Base-by-base conservation (phyloP, 2,888 invertebrate genomes). In the Dicyrtomina minuta region DNA sequence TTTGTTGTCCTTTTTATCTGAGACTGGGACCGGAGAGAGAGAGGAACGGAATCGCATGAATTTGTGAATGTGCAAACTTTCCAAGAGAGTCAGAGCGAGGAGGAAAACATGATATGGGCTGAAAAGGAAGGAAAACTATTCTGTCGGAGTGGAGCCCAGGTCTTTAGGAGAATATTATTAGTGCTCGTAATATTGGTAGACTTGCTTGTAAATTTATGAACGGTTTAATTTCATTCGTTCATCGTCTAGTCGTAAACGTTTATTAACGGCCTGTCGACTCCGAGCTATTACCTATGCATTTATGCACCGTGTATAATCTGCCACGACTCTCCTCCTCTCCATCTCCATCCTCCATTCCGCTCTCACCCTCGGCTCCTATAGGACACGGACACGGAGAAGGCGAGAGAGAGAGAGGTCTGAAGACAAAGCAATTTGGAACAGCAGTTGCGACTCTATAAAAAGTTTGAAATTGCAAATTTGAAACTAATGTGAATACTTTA, bases 381-480 rank as follows among this genome's bases (percentile, higher is more conserved):
- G 33, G 41, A 39, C 5, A 13, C 17, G 46, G 46, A 46, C 5
- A 15, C 5, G 5, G 17, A 17, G 46, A 46, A 8, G 46, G 46
- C 5, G 17, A 17, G 46, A 5, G 15, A 8, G 46, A 46, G 15
- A 6, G 5, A n/a, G n/a, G n/a, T n/a, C 22, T 56, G 6, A 44
- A 62, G 49, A 46, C 44, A 26, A 33, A 66, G 44, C 27, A 15
- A 66, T 66, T 66, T 41, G 44, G n/a, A 66, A 22, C 66, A 66
- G 66, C 66, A 66, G 66, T 66, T 66, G 56, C 66, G 27, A 65
- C 24, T 66, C 66, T 44, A 55, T 55, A 56, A 56, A 56, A 56
- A 56, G 66, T 41, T 46, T 61, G 60, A 49, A 61, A 61, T 61
- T 61, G 61, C 61, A 61, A 60, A 60, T 60, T 60, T 43, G 60